Base-by-base conservation (phyloP, 2,888 invertebrate genomes). In the Phrixothrix hirtus region DNA sequence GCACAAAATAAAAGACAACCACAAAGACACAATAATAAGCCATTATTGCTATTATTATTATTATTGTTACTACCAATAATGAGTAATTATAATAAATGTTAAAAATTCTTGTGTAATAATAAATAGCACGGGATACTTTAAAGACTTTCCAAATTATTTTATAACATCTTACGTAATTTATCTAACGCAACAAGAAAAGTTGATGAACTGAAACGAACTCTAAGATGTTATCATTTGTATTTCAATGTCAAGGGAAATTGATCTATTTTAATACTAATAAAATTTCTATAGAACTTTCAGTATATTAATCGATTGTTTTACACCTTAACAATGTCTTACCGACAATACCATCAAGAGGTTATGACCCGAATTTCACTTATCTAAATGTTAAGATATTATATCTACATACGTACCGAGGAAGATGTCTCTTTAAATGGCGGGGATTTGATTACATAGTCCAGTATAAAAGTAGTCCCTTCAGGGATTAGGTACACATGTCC, bases 331-430 rank as follows among this genome's bases (percentile, higher is more conserved):
- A 57, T 58, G 51, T 26, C 52, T n/a, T n/a, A n/a, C 17, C 16
- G 61, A 48, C 63, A 65, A 7, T 21, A 21, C 21, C 21, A 21
- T 21, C 35, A 26, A 66, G 72, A 75, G 70, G 73, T 72, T 72
- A 64, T 70, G 71, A 72, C 72, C 71, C 68, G 72, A 71, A 71
- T 73, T 70, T 70, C 70, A 71, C 72, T 71, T 72, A 67, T 68
- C 67, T 67, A 72, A 71, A 72, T 70, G 72, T 70, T 71, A 68
- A 67, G 63, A 62, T 55, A 62, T 60, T 58, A 57, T 58, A 21
- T 3, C 4, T 21, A 7, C 7, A 7, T 59, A 49, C 58, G 60
- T 52, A 58, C 60, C 58, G 64, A 68, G 62, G 68, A 69, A 66
- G 71, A 68, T 68, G 67, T 62, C 64, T 65, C 51, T 64, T 46